A percentile compares a stretch with the other conserved stretches of the same genome.
These are phyloP conservation scores for Phrynocephalus forsythii DNA, from an alignment of 2,797 vertebrate species.

Conservation along the genomic window DNA sequence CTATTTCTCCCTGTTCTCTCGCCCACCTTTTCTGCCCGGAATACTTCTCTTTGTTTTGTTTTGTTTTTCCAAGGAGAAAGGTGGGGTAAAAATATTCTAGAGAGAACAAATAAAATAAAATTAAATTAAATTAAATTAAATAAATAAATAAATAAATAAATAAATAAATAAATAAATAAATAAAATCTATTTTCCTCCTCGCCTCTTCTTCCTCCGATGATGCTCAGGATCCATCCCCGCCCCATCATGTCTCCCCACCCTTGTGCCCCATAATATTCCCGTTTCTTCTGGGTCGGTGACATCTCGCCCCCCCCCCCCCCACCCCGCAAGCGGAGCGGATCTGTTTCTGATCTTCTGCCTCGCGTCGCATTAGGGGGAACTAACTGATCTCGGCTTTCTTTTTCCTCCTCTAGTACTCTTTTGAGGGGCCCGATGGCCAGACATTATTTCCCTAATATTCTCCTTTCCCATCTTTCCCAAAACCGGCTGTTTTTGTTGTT, in stretches of 20 bases:
- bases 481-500: background rate
- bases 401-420: background rate
- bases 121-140: too few species aligned
- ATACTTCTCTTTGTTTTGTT: fast-evolving
- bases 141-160: too few species aligned
- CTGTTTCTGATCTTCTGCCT: background rate
- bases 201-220: too few species aligned
- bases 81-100: too few species aligned
- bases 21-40: too few species aligned
- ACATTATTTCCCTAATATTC: background rate
- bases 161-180: too few species aligned
- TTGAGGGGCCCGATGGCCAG: too few species aligned
- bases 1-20: background rate
- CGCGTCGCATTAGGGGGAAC: too few species aligned
- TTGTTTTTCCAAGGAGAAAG: too few species aligned
- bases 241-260: background rate
- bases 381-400: fast-evolving
- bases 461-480: background rate
- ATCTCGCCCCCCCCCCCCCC: fast-evolving
- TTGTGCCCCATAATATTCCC: background rate
- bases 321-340: background rate
- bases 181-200: background rate
- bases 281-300: background rate
- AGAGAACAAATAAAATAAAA: too few species aligned
- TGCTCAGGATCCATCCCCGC: background rate